Conservation (phyloP, 2,113 vertebrate genomes). For the Passer domesticus region DNA sequence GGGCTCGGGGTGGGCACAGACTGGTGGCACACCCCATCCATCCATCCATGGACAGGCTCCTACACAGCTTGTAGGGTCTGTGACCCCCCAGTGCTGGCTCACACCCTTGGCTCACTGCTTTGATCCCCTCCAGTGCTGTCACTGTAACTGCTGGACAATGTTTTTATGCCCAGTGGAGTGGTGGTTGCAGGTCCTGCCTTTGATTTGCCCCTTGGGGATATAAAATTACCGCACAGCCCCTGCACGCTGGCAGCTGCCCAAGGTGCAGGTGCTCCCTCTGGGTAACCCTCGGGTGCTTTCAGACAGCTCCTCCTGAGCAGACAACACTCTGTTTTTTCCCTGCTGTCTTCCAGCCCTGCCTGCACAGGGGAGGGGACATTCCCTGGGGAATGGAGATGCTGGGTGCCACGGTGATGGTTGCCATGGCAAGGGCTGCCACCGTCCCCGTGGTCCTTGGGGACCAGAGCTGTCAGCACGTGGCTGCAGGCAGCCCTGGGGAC, state of each 20-base stretch:
- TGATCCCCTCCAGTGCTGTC: neutral
- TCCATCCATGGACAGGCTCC: fast-evolving
- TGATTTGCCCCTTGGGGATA: neutral
- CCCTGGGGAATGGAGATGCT: neutral
- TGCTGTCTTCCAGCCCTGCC: neutral
- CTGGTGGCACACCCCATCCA: fast-evolving
- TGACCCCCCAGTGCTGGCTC: neutral
- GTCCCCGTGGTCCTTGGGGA: fast-evolving
- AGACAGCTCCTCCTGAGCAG: neutral
- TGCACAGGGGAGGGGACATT: neutral
- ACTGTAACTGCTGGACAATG: neutral
- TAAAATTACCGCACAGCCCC: neutral
- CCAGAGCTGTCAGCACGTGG: neutral
- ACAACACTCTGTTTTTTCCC: neutral
- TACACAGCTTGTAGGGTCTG: fast-evolving
- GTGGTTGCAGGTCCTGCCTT: neutral
- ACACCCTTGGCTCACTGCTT: too few relatives aligned
- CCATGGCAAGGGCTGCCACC: constrained; percentile 3
- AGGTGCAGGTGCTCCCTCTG: neutral
- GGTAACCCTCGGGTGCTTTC: fast-evolving
- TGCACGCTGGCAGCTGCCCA: neutral
- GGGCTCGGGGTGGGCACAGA: neutral
- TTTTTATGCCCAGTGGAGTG: neutral
- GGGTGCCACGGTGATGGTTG: constrained; percentile 16
- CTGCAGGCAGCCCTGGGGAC: constrained; percentile 49